phyloP scores from a whole-genome alignment of 2,797 vertebrate genomes.

The Cetoscarus ocellatus region DNA sequence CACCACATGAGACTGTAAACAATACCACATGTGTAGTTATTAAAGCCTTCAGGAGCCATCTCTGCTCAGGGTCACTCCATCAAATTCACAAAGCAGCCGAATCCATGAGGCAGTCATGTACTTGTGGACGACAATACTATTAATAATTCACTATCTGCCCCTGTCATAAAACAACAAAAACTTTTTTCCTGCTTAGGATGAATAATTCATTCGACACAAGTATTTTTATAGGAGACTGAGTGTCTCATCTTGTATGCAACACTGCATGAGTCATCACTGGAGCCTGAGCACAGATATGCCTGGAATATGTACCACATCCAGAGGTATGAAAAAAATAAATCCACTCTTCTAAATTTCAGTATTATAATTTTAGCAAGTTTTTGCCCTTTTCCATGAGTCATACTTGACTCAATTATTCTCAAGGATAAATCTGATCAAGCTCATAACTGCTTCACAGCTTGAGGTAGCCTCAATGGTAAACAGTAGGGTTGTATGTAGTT shows the following conservation, averaged over 20 bases:
- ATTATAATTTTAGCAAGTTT: too few relatives aligned
- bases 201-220: constrained; percentile 60
- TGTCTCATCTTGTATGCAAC: constrained; percentile 24
- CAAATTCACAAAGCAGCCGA: constrained; percentile 5
- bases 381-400: too few relatives aligned
- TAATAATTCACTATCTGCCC: constrained; percentile 51
- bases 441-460: too few relatives aligned
- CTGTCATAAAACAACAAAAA: constrained; percentile 18
- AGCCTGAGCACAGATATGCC: too few relatives aligned
- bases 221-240: constrained; percentile 16
- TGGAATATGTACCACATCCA: too few relatives aligned
- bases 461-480: too few relatives aligned
- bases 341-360: too few relatives aligned
- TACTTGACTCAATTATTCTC: too few relatives aligned
- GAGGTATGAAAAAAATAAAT: too few relatives aligned
- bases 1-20: constrained; percentile 28
- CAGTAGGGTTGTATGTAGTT: too few relatives aligned
- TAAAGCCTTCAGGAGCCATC: constrained; percentile 1
- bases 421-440: too few relatives aligned
- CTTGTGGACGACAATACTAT: constrained; percentile 21
- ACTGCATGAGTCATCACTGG: constrained; percentile 8
- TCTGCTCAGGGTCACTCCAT: background rate
- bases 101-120: constrained; percentile 17
- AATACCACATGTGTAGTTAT: constrained; percentile 10
- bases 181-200: constrained; percentile 26